Evolutionary conservation across 2,113 vertebrate species (phyloP).

Genomic region (Prochilodus magdalenae): DNA sequence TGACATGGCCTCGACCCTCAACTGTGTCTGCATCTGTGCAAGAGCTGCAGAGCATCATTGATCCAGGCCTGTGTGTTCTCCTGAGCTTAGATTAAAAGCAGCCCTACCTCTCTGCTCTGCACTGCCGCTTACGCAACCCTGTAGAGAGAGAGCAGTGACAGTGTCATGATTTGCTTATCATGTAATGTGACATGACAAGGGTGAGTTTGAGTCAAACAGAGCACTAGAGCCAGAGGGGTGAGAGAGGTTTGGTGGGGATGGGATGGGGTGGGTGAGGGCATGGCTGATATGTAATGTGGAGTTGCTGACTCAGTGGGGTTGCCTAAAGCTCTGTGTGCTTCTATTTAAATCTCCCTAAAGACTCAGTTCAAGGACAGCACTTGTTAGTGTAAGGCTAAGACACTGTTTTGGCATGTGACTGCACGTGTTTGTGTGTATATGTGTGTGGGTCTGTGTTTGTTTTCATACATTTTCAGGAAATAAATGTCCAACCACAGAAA

Average conservation of each 20-base stretch:
- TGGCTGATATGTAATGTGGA: conserved; percentile 18
- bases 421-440: neutral
- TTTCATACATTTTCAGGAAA: neutral
- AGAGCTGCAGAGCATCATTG: neutral
- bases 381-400: conserved; percentile 1
- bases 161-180: conserved; percentile 1
- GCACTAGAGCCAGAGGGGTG: neutral
- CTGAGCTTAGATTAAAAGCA: conserved; percentile 27
- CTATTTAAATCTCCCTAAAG: conserved; percentile 40
- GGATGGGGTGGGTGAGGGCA: neutral
- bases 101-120: neutral
- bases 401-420: neutral
- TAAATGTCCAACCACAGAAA: neutral
- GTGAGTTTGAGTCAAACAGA: conserved; percentile 22
- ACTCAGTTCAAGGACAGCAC: conserved; percentile 29
- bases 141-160: conserved; percentile 6
- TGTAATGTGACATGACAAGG: conserved; percentile 15
- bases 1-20: neutral
- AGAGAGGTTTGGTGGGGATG: neutral
- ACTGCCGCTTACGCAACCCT: conserved; percentile 21
- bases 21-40: neutral
- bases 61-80: conserved; percentile 23
- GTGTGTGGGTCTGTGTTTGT: neutral
- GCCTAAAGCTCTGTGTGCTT: conserved; percentile 19
- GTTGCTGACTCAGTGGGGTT: conserved; percentile 43